Base-by-base conservation (phyloP, 2,888 invertebrate genomes). In the Podabrus alpinus region DNA sequence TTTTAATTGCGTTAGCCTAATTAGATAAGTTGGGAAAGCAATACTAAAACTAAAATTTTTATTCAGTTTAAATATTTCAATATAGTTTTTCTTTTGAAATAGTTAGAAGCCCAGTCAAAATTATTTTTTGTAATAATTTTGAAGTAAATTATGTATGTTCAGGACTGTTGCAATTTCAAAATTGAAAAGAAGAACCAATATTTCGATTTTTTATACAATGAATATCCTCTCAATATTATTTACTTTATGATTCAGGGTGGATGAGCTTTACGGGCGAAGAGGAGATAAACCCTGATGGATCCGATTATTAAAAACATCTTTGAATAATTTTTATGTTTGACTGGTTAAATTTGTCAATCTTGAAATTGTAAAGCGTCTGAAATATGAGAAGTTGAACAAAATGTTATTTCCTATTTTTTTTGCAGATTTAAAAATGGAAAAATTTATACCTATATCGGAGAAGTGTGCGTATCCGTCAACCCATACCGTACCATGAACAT, bases 371-470 rank as follows among this genome's bases (percentile, higher is more conserved):
- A 59, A 59, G 1, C 15, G n/a, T 9, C 59, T n/a, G 5, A n/a
- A 59, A 19, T 19, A 19, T 19, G 2, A 19, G 4, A 19, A 19
- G n/a, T 45, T n/a, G 7, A 1, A 29, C 45, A 45, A 45, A n/a
- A 1, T 61, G 9, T 61, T 11, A 19, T 19, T 61, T 72, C 25
- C 68, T 76, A 89, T 77, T 80, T 87, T 86, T 85, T 81, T 89
- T 89, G n/a, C 90, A 97, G 97, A 86, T 97, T 95, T 86, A 94
- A 94, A 88, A 92, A 93, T 87, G 95, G 96, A 82, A 94, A 93
- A 87, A 97, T 99, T 86, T 99, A 99, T 90, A 98, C 98, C 9
- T 99, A 99, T 89, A 99, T 99, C 82, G 99, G 99, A 61, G 99
- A 99, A 89, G 97, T 98, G 82, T 94, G 96, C 85, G 97, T 99